These are phyloP conservation scores for Hippocampus guttulatus DNA, from an alignment of 2,113 vertebrate genomes.

Conservation along the genomic window DNA sequence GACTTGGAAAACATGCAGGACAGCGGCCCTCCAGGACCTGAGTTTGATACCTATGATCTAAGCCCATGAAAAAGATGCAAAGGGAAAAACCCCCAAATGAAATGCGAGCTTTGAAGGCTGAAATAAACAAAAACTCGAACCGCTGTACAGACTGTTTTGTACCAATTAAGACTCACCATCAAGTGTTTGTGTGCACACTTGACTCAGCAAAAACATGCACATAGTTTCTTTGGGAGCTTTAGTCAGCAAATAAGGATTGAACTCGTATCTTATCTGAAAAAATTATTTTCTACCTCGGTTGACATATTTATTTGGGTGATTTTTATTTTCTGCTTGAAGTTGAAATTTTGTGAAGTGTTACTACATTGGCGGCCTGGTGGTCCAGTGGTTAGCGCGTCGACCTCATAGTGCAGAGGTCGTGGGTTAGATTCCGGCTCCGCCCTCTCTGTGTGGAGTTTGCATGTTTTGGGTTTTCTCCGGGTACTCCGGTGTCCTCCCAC, in stretches of 20 bases:
- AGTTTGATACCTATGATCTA: too few relatives aligned
- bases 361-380: background rate
- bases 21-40: too few relatives aligned
- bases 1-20: too few relatives aligned
- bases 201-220: constrained; percentile 49
- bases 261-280: constrained; percentile 18
- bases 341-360: background rate
- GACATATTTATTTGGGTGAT: constrained; percentile 22
- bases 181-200: constrained; percentile 46
- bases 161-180: constrained; percentile 36
- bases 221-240: constrained; percentile 40
- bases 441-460: too few relatives aligned
- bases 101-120: constrained; percentile 15
- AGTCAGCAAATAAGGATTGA: constrained; percentile 31
- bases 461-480: too few relatives aligned
- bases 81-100: background rate
- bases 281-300: constrained; percentile 7
- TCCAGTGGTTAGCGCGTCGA: too few relatives aligned
- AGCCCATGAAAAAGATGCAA: background rate
- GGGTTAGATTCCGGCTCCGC: too few relatives aligned
- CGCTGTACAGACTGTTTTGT: constrained; percentile 37
- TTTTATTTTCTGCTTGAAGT: constrained; percentile 22
- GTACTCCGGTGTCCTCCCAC: too few relatives aligned
- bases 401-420: too few relatives aligned
- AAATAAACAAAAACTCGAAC: constrained; percentile 44